Base-by-base conservation (phyloP, 2,888 invertebrate species). In the Habroteleia sp. region DNA sequence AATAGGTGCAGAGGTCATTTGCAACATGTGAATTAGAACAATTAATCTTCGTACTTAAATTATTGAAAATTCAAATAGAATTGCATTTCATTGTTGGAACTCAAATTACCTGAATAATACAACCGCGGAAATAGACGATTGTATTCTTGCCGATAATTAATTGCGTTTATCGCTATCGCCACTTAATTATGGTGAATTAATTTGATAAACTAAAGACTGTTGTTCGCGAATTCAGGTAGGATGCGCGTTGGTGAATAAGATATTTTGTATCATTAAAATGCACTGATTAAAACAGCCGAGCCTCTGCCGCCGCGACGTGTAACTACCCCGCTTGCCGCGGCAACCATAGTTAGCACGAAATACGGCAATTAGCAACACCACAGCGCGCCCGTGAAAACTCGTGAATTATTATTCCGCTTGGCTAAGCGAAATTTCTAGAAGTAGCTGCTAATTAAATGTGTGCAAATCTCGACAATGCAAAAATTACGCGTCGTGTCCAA, bases 291-390 rank as follows among this genome's bases (percentile, higher is more conserved):
- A 71, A 39, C 54, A 71, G 62, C 39, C 39, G 14, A 33, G 41
- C 31, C 44, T 62, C 44, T 39, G 52, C 54, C 54, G 60, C 52
- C 41, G 60, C 60, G 48, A 69, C 46, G 44, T 71, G 54, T 62
- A 71, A 54, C 54, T 46, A 46, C 39, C 46, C 29, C 11, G 42
- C 13, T 41, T 23, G 33, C 44, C 41, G 16, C 33, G 41, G 42
- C 25, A 52, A 16, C 52, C 4, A 54, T 39, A 62, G 54, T 62
- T 71, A 71, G 16, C 54, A 54, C 54, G 54, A 39, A 62, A 71
- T 46, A 56, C 33, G 54, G 62, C 62, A 71, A 71, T 71, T 71
- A 71, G 56, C 71, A 48, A 23, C 54, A 63, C 71, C 62, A 41
- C 71, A 71, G 25, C 29, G 41, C 48, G 44, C 29, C 27, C 39